A percentile compares a stretch with the other conserved stretches of the same genome.
Evolutionary conservation across 2,113 vertebrate genomes (phyloP).

Genomic region (Mungos mungo): DNA sequence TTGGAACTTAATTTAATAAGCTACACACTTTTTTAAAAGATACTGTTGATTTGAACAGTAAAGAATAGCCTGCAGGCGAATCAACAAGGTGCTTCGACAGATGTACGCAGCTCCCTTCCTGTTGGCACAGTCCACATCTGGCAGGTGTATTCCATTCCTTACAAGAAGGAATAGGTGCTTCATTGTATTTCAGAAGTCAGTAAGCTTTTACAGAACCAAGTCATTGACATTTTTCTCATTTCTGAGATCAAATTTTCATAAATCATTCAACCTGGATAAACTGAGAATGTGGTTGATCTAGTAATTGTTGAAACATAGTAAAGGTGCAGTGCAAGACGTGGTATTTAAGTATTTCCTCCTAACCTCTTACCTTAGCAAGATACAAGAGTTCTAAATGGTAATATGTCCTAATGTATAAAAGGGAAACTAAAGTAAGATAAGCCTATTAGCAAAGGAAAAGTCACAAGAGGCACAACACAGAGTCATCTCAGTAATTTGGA

Average conservation of each 20-base stretch:
- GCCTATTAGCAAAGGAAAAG: not conserved
- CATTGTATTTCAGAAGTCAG: slow-evolving; percentile 71
- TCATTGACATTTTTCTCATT: slow-evolving; percentile 75
- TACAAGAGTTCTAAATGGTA: not conserved
- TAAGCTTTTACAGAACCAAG: slow-evolving; percentile 60
- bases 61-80: slow-evolving; percentile 51
- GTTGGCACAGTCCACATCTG: slow-evolving; percentile 35
- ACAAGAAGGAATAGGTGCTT: slow-evolving; percentile 61
- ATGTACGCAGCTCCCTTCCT: slow-evolving; percentile 42
- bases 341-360: slow-evolving; percentile 71
- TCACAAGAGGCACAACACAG: not conserved
- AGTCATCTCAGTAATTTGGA: not conserved
- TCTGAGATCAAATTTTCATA: slow-evolving; percentile 77
- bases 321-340: slow-evolving; percentile 60
- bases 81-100: slow-evolving; percentile 46
- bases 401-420: not conserved
- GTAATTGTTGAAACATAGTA: slow-evolving; percentile 64
- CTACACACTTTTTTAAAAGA: slow-evolving; percentile 34
- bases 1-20: not conserved
- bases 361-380: slow-evolving; percentile 45
- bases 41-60: slow-evolving; percentile 30
- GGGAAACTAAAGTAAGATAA: not conserved
- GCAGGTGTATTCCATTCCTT: slow-evolving; percentile 48
- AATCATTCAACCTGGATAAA: slow-evolving; percentile 73
- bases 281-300: slow-evolving; percentile 68